These are phyloP conservation scores for Bombus terrestris DNA, from an alignment of 1,140 invertebrate species.

Conservation along the genomic window DNA sequence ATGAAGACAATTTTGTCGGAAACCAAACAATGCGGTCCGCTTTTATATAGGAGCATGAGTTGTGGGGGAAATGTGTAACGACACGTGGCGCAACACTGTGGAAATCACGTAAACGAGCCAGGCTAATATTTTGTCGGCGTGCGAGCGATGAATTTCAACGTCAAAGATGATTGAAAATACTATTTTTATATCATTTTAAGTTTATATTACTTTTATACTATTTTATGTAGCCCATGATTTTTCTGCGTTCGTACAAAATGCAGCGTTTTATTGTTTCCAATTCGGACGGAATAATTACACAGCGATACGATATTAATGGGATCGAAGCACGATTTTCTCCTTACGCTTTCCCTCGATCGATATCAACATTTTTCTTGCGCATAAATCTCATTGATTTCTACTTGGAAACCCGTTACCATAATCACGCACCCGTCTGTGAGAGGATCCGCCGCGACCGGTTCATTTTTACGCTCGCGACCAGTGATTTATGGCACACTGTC, in stretches of 20 bases:
- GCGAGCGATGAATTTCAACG: background rate
- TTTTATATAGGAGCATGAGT: slow-evolving; percentile 5
- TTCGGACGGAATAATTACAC: background rate
- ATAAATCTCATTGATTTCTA: slow-evolving; percentile 56
- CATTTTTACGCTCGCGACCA: slow-evolving; percentile 56
- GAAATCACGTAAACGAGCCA: background rate
- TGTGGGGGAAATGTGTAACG: background rate
- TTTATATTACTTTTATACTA: background rate
- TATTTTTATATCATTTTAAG: background rate
- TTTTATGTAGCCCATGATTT: background rate
- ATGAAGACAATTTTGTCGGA: background rate
- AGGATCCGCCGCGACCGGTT: slow-evolving; percentile 35
- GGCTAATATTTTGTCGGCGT: background rate
- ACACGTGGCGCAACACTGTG: slow-evolving; percentile 3
- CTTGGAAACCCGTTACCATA: slow-evolving; percentile 55
- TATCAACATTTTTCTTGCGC: slow-evolving; percentile 50
- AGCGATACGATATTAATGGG: background rate
- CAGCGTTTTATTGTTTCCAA: background rate
- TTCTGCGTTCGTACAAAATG: background rate
- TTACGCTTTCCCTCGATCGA: background rate
- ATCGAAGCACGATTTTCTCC: background rate
- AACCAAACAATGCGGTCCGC: slow-evolving; percentile 3
- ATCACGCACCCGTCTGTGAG: slow-evolving; percentile 21
- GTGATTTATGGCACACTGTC: slow-evolving; percentile 62
- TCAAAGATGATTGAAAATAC: background rate